phyloP scores from a whole-genome alignment of 1,140 invertebrate genomes.

The Trichoplusia ni region DNA sequence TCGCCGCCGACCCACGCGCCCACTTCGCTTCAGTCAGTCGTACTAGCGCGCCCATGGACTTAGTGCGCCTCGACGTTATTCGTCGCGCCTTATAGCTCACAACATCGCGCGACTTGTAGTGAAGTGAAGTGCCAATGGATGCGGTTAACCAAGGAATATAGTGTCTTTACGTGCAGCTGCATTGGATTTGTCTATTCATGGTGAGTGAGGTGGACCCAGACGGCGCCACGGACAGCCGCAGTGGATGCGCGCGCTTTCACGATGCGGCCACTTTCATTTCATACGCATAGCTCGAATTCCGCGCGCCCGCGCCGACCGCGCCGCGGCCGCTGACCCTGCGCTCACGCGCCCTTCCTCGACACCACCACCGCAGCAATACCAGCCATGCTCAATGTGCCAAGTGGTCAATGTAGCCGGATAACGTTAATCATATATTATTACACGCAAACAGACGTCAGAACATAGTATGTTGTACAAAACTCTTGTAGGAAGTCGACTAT shows the following conservation, averaged over 20 bases:
- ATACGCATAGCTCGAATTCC: slow-evolving; percentile 80
- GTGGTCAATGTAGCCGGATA: slow-evolving; percentile 1
- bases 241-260: slow-evolving; percentile 79
- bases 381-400: slow-evolving; percentile 28
- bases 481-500: background rate
- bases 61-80: slow-evolving; percentile 54
- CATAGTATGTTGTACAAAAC: background rate
- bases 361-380: slow-evolving; percentile 52
- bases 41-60: slow-evolving; percentile 59
- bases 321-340: slow-evolving; percentile 77
- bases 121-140: slow-evolving; percentile 77
- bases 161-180: slow-evolving; percentile 55
- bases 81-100: slow-evolving; percentile 40
- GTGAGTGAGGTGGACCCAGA: slow-evolving; percentile 60
- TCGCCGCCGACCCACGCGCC: slow-evolving; percentile 71
- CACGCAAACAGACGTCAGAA: no score
- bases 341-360: slow-evolving; percentile 68
- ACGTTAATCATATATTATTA: no score
- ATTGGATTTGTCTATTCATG: slow-evolving; percentile 78
- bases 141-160: slow-evolving; percentile 65
- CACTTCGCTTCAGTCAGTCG: slow-evolving; percentile 66
- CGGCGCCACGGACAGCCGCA: slow-evolving; percentile 46
- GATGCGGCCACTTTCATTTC: slow-evolving; percentile 79
- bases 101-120: slow-evolving; percentile 62
- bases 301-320: slow-evolving; percentile 68